Base-by-base conservation (phyloP, 2,113 vertebrate genomes). In the Corythoichthys intestinalis region DNA sequence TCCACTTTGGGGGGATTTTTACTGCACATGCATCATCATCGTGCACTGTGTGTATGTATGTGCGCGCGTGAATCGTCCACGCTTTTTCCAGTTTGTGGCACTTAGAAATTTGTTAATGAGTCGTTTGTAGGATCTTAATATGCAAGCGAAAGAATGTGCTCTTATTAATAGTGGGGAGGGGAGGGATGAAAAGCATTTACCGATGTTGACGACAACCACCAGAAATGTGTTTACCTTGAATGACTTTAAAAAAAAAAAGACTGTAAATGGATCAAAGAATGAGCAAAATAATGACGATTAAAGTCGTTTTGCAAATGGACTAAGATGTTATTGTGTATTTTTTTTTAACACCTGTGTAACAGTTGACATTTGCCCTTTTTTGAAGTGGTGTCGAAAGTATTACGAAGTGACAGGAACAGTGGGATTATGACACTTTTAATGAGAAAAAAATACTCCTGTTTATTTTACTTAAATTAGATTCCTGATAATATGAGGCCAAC, bases 91-190 rank as follows among this genome's bases (percentile, higher is more conserved):
- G 82, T 87, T 76, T 75, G 87, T 89, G 84, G 90, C 89, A 84
- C 91, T 91, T 90, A 91, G 88, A 83, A 67, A 83, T 80, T 83
- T 66, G 76, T 88, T 77, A 78, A 85, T 72, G 83, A 86, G 78
- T 87, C 67, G 79, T 91, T 87, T 87, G 89, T 91, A 92, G 90
- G 86, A 83, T 90, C 78, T 91, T 87, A 90, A 90, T 91, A 90
- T 91, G 89, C 87, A 92, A 90, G 85, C 66, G 84, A 82, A 82
- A 85, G 83, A 75, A 73, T 76, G 80, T 81, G 85, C 75, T 83
- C 77, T 84, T 84, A 75, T 78, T 78, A 76, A 82, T 85, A 76
- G 73, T 82, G 80, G 59, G 10, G 28, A 72, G 72, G 65, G 68
- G 44, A 65, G 8, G 68, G 67, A 60, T 15, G 28, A 80, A 84